These are phyloP conservation scores for Maccullochella peelii DNA, from an alignment of 2,113 vertebrate species.

Conservation along the genomic window DNA sequence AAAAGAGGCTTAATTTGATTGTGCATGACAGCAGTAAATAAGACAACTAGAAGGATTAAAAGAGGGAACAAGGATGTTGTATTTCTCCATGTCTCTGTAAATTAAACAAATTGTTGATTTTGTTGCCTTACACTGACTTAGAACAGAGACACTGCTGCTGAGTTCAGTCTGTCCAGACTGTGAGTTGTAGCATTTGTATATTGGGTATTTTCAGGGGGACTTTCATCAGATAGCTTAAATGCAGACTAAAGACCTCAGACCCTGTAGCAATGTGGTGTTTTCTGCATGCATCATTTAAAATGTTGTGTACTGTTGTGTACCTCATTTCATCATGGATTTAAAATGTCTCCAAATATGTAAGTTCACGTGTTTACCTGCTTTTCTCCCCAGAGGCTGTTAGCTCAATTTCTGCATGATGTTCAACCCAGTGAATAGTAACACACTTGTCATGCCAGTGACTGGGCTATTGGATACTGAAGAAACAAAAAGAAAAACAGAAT, in stretches of 20 bases:
- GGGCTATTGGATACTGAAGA: background rate
- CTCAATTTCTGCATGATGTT: conserved; percentile 38
- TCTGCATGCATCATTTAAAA: conserved; percentile 66
- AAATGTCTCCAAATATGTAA: conserved; percentile 43
- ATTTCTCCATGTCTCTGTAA: background rate
- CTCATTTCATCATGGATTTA: conserved; percentile 49
- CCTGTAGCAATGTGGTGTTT: conserved; percentile 55
- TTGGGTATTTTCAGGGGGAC: no score
- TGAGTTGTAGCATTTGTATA: background rate
- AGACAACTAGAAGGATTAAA: background rate
- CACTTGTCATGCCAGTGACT: conserved; percentile 13
- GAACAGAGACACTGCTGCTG: background rate
- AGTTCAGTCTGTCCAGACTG: background rate
- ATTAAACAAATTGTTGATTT: no score
- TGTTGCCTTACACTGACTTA: background rate
- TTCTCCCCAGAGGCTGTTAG: conserved; percentile 19
- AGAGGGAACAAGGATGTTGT: background rate
- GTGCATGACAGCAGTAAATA: background rate
- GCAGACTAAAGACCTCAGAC: background rate
- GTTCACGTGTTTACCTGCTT: conserved; percentile 12
- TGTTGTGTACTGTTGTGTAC: background rate
- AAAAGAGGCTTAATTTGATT: background rate
- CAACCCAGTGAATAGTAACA: conserved; percentile 27
- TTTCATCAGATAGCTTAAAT: background rate
- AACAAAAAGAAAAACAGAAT: background rate